Evolutionary conservation across 2,888 invertebrate genomes (phyloP), one percentile per base, ranked within the genome.

Genomic region (Notodonta ziczac): DNA sequence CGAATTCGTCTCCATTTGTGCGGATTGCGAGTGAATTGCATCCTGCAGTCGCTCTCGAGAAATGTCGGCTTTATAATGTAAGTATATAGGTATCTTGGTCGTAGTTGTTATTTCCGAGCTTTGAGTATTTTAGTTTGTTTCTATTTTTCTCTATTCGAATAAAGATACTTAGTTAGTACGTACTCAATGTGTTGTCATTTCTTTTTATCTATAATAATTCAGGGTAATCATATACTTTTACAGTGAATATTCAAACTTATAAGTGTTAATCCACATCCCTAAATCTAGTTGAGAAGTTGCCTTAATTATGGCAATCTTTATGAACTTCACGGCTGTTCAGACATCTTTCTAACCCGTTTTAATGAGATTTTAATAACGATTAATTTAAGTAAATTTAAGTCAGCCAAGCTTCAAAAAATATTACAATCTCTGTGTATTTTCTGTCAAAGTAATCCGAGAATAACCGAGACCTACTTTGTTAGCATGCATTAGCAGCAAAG

Each of bases 401-500:
- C 44, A 12, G 24, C 24, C 24, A 24, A 24, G 24, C 24, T 24
- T 24, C 24, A 24, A 24, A 24, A 24, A 24, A 24, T 24, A 24
- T 24, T 24, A 24, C 4, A 12, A 44, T 12, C 13, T 12, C 13
- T 12, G 10, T 2, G 44, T 12, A 44, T 44, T 44, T 44, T 44
- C 10, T 50, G 50, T 56, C 65, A 59, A 62, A 62, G 65, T 67
- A 64, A 72, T 81, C 81, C 75, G 72, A 78, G 70, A 87, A 86
- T 85, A 87, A 80, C 73, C 63, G 62, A 81, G 80, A 83, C 82
- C 86, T 80, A 83, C 78, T 82, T 87, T 80, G 72, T 79, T 77
- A 35, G 35, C 35, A 35, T 81, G 74, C 77, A 78, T 79, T 76
- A 61, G 73, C 72, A 67, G 70, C 71, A 83, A 72, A 84, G 83